Percentiles rank a stretch among this genome's conserved stretches.
Evolutionary conservation across 2,113 vertebrate species (phyloP).

Genomic region (Hydrolagus affinis): DNA sequence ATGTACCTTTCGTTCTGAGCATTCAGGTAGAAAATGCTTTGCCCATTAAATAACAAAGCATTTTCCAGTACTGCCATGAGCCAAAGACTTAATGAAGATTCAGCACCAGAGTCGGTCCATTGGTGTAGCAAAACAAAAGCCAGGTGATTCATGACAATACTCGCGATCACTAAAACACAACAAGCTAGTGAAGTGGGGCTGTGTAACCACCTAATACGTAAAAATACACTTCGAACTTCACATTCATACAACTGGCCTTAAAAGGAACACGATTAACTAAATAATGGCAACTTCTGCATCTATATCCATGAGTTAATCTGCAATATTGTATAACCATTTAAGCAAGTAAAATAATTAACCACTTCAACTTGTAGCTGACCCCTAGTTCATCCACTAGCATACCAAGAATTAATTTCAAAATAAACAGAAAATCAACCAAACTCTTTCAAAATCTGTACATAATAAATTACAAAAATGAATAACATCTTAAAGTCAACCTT

Average conservation of each 20-base stretch:
- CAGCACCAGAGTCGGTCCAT: neutral
- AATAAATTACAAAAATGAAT: constrained; percentile 26
- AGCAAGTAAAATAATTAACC: neutral
- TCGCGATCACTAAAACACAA: neutral
- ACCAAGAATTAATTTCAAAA: constrained; percentile 28
- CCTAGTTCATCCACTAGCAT: constrained; percentile 27
- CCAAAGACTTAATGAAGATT: neutral
- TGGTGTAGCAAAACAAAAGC: neutral
- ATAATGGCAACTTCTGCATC: neutral
- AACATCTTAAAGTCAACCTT: constrained; percentile 39
- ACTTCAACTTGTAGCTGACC: constrained; percentile 1
- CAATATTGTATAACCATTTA: neutral
- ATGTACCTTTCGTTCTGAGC: too few species aligned
- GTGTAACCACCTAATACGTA: neutral
- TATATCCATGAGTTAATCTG: neutral
- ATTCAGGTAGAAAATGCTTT: too few species aligned
- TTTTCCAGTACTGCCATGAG: neutral
- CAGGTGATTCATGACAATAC: neutral
- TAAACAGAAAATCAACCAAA: neutral
- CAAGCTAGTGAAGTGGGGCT: neutral
- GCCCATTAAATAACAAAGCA: neutral
- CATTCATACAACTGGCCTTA: neutral
- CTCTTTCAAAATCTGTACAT: constrained; percentile 15
- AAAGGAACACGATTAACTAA: neutral
- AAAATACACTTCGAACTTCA: neutral